A percentile compares a stretch with the other conserved stretches of the same genome.
Evolutionary conservation across 2,888 invertebrate genomes (phyloP).

Genomic region (Papilio demoleus): DNA sequence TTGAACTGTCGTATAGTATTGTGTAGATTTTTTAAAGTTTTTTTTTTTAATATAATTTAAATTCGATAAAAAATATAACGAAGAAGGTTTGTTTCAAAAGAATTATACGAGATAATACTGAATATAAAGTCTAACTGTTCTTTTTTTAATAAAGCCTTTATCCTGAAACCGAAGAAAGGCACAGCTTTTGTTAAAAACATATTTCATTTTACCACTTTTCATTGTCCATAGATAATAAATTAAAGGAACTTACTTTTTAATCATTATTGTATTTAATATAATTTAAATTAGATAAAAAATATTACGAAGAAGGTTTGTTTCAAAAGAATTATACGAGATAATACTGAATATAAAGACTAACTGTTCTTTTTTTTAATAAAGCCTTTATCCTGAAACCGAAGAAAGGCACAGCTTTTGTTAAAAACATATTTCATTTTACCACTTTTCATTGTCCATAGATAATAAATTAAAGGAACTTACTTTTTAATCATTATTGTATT

Average conservation of each 20-base stretch:
- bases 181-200: slow-evolving; percentile 23
- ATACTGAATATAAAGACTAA: slow-evolving; percentile 30
- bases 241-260: neutral
- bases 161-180: slow-evolving; percentile 25
- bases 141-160: slow-evolving; percentile 33
- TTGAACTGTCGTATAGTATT: slow-evolving; percentile 5
- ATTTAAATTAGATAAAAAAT: neutral
- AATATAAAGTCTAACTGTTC: slow-evolving; percentile 32
- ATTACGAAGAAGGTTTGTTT: slow-evolving; percentile 6
- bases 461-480: slow-evolving; percentile 1
- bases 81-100: slow-evolving; percentile 16
- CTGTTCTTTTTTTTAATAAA: slow-evolving; percentile 35
- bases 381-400: slow-evolving; percentile 20
- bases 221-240: slow-evolving; percentile 7
- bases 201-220: slow-evolving; percentile 3
- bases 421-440: slow-evolving; percentile 9
- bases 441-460: slow-evolving; percentile 6
- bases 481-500: neutral
- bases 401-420: slow-evolving; percentile 25
- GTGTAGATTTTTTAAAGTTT: too few relatives aligned
- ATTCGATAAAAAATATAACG: neutral
- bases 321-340: slow-evolving; percentile 30
- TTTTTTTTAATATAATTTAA: too few relatives aligned
- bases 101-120: slow-evolving; percentile 28
- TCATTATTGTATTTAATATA: too few relatives aligned